A percentile compares a stretch with the other conserved stretches of the same genome.
Conservation (phyloP, 2,113 vertebrate genomes). For the Gila orcuttii region DNA sequence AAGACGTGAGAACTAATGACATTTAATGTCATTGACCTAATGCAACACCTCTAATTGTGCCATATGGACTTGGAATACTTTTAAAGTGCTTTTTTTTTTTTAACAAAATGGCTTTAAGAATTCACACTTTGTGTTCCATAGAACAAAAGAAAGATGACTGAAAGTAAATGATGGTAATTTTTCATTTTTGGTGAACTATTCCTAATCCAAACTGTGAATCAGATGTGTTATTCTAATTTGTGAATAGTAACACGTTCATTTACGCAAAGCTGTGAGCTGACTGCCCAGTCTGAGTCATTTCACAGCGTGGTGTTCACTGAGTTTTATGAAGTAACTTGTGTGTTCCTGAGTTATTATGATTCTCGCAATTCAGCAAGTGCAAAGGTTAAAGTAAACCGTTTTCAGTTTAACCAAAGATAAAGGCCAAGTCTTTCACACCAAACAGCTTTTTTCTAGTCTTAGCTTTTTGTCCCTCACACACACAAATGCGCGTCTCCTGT, state of each 20-base stretch:
- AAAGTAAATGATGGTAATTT: background rate
- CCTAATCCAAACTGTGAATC: background rate
- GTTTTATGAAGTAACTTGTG: background rate
- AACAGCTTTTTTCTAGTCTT: background rate
- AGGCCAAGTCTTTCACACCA: background rate
- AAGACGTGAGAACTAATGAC: too few species aligned
- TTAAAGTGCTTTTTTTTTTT: too few species aligned
- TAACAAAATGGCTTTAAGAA: background rate
- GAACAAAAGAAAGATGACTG: background rate
- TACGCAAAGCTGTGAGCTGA: conserved; percentile 1
- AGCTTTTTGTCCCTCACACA: background rate
- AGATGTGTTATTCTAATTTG: conserved; percentile 10
- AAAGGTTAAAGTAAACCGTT: background rate
- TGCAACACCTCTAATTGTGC: background rate
- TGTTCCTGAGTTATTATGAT: background rate
- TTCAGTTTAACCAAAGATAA: background rate
- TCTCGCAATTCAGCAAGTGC: background rate
- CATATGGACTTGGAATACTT: background rate
- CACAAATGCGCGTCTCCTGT: conserved; percentile 61
- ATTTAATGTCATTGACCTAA: background rate
- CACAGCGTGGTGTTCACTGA: background rate
- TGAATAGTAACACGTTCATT: background rate
- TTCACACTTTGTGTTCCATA: background rate
- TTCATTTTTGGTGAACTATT: background rate
- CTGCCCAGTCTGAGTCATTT: background rate